These are phyloP conservation scores for Psilanteris sp. DNA, from an alignment of 1,140 invertebrate genomes.

Conservation along the genomic window DNA sequence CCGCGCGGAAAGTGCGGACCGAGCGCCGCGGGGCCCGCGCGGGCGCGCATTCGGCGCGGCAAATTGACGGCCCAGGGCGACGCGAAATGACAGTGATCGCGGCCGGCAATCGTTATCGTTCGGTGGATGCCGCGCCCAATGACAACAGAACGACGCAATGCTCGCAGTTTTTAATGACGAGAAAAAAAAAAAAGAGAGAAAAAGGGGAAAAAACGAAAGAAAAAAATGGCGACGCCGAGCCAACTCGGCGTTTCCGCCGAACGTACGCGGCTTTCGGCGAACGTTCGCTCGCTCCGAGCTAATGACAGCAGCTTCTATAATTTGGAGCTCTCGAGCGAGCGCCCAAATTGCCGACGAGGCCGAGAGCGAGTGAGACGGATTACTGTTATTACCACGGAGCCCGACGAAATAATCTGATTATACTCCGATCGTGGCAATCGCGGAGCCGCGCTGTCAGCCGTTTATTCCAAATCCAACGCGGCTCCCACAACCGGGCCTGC, in stretches of 20 bases:
- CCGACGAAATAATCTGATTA: constrained; percentile 77
- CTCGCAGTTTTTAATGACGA: constrained; percentile 53
- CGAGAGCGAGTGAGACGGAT: constrained; percentile 72
- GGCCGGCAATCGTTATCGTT: constrained; percentile 6
- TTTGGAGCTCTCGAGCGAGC: constrained; percentile 79
- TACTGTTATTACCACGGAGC: constrained; percentile 79
- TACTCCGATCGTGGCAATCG: constrained; percentile 75
- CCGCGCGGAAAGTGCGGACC: too few relatives aligned
- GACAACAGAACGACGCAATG: constrained; percentile 44
- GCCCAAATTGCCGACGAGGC: constrained; percentile 74
- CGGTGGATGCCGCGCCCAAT: constrained; percentile 18
- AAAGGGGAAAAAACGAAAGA: too few relatives aligned
- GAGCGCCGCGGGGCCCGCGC: constrained; percentile 12
- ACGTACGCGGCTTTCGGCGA: constrained; percentile 72
- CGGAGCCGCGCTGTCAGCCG: constrained; percentile 70
- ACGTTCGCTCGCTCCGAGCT: constrained; percentile 68
- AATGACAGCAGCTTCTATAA: constrained; percentile 80
- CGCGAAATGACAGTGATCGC: constrained; percentile 60
- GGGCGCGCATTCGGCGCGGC: constrained; percentile 36
- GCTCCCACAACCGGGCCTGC: constrained; percentile 47
- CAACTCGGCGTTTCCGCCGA: constrained; percentile 67
- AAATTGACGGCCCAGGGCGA: constrained; percentile 41
- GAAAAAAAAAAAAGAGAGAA: too few relatives aligned
- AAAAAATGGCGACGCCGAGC: constrained; percentile 24
- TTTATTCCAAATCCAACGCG: constrained; percentile 57